Conservation (phyloP, 2,113 vertebrate species). For the Tamias sibiricus region DNA sequence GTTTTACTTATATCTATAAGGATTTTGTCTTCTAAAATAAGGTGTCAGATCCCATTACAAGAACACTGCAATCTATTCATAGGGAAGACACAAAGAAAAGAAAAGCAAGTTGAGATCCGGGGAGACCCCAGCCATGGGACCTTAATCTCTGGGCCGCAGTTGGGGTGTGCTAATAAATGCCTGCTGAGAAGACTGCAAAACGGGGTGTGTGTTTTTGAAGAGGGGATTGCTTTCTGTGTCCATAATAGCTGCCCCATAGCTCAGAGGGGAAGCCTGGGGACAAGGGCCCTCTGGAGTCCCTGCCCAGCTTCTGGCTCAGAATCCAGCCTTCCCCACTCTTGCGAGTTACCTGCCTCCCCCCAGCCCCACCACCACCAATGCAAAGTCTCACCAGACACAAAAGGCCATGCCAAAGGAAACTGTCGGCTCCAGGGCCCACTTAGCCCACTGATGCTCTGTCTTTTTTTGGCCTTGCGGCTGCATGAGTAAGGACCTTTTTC, state of each 20-base stretch:
- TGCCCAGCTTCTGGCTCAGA: not conserved
- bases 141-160: not conserved
- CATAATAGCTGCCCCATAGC: not conserved
- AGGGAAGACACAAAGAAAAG: not conserved
- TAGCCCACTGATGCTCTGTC: slow-evolving; percentile 56
- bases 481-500: slow-evolving; percentile 81
- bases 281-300: not conserved
- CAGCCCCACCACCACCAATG: not conserved
- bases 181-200: not conserved
- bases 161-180: no score
- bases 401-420: slow-evolving; percentile 79
- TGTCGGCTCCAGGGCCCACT: slow-evolving; percentile 31
- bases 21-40: slow-evolving; percentile 12
- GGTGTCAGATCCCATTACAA: not conserved
- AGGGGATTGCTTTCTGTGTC: not conserved
- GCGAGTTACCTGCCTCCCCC: not conserved
- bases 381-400: slow-evolving; percentile 73
- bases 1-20: not conserved
- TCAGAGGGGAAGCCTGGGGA: not conserved
- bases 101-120: not conserved
- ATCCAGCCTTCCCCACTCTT: not conserved
- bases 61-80: not conserved
- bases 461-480: slow-evolving; percentile 82
- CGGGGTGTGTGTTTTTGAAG: not conserved
- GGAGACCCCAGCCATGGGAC: not conserved